Conservation (phyloP, 2,113 vertebrate genomes). For the Bubalus kerabau region DNA sequence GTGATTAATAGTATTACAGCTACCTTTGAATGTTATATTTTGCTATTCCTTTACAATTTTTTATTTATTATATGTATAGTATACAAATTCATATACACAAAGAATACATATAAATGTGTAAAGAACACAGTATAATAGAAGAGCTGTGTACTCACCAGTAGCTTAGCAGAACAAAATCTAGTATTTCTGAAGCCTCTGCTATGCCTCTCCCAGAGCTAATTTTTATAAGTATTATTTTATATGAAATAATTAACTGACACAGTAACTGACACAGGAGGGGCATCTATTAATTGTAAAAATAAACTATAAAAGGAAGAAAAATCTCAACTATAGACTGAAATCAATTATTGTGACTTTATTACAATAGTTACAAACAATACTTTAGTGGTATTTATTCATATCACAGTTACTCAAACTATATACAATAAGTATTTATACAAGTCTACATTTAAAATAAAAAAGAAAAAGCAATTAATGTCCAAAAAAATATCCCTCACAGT, state of each 20-base stretch:
- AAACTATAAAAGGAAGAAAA: conserved; percentile 9
- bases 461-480: conserved; percentile 64
- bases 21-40: conserved; percentile 28
- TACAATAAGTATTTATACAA: conserved; percentile 81
- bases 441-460: conserved; percentile 71
- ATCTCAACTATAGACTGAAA: conserved; percentile 20
- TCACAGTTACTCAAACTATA: conserved; percentile 81
- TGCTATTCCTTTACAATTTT: neutral
- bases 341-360: conserved; percentile 79
- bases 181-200: neutral
- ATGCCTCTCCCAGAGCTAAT: neutral
- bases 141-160: neutral
- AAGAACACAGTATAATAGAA: neutral
- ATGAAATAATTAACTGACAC: neutral
- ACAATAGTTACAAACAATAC: conserved; percentile 80
- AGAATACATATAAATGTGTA: neutral
- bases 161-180: neutral
- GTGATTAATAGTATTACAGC: neutral
- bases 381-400: conserved; percentile 80
- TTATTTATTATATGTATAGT: neutral
- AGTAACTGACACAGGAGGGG: neutral
- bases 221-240: neutral
- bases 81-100: neutral
- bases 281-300: neutral
- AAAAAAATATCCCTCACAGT: conserved; percentile 71